Evolutionary conservation across 1,140 invertebrate genomes (phyloP), one percentile per base, ranked within the genome.

Genomic region (Drosophila leontia): DNA sequence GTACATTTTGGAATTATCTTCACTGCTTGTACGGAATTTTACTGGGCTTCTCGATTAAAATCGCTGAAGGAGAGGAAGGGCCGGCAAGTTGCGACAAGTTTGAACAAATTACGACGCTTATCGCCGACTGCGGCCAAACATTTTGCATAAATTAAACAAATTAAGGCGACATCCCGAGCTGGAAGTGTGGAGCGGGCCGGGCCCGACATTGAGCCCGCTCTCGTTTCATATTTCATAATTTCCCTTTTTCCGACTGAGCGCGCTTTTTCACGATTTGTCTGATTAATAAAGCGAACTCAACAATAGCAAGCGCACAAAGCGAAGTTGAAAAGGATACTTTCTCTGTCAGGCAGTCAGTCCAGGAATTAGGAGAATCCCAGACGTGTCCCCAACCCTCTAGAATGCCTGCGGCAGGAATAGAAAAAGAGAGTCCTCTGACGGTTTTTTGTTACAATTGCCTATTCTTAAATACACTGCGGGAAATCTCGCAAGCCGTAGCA

Each of bases 111-210:
- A 78, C 74, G 74, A 41, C 74, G 67, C 65, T 84, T 84, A 81
- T 85, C 82, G 74, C 12, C 53, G 69, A 63, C 29, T 56, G 67
- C 74, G 57, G 56, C 56, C 79, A 56, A 84, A 77, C 75, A 86
- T 86, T 85, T 87, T 85, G 83, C 82, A 82, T 85, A 85, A 85
- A 86, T 85, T 86, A 82, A 85, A 82, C 69, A 77, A 85, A 86
- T 86, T 85, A 85, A 64, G 51, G 67, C 69, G 53, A 23, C 53
- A 29, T 58, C 45, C 51, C 53, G 26, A 44, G 39, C 23, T 29
- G 67, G 53, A 48, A 68, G 32, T 55, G 15, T 11, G 26, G 35
- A 32, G 23, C 35, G 53, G 44, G 32, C 17, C 32, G 32, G 39
- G 26, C 7, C 69, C 44, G 44, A 71, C 53, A 72, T 72, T 71